Conservation (phyloP, 1,140 invertebrate species). For the Rhysida immarginata region DNA sequence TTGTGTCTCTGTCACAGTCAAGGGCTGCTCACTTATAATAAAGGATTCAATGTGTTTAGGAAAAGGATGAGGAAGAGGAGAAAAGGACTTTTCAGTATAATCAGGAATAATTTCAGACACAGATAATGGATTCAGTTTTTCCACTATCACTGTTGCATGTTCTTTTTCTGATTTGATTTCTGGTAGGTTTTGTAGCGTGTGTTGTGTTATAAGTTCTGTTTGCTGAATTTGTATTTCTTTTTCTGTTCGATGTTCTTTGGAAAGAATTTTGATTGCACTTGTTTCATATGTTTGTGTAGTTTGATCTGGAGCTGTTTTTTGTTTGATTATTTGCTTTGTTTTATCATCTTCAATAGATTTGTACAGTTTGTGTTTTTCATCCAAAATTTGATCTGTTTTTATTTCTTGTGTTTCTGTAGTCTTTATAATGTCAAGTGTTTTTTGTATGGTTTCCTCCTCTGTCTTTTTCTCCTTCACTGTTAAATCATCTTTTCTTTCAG, state of each 20-base stretch:
- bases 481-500: neutral
- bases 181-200: neutral
- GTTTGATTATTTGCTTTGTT: too few species aligned
- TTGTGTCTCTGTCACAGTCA: conserved; percentile 7
- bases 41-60: neutral
- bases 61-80: neutral
- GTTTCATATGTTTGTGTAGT: too few species aligned
- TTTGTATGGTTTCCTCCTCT: neutral
- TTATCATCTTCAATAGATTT: too few species aligned
- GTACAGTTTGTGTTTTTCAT: too few species aligned
- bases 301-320: too few species aligned
- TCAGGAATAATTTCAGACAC: neutral
- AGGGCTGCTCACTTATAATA: conserved; percentile 2
- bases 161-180: neutral
- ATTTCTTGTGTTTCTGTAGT: too few species aligned
- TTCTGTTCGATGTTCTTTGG: too few species aligned
- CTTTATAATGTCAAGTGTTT: too few species aligned
- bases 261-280: too few species aligned
- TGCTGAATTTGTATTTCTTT: too few species aligned
- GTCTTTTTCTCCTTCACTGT: neutral
- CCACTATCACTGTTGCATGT: neutral
- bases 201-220: neutral
- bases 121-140: neutral
- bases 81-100: neutral
- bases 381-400: too few species aligned